These are phyloP conservation scores for Gortyna flavago DNA, from an alignment of 2,888 invertebrate genomes.

Conservation along the genomic window DNA sequence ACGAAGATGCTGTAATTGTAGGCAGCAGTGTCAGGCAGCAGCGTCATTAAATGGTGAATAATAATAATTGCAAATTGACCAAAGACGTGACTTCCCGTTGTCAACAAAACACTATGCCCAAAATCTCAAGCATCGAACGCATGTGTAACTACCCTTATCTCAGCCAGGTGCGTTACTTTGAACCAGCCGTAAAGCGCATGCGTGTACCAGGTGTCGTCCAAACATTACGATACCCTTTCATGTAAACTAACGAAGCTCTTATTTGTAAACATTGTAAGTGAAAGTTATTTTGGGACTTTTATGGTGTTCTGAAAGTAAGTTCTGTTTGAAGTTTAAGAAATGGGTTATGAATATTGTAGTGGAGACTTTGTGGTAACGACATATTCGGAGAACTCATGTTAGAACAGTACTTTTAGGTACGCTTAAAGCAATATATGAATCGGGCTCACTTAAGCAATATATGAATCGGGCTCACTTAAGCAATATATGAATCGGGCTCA, in stretches of 20 bases:
- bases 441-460: too few relatives aligned
- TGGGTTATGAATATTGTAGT: constrained; percentile 45
- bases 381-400: constrained; percentile 18
- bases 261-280: constrained; percentile 67
- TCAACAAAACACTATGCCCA: background rate
- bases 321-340: constrained; percentile 59
- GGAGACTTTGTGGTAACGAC: constrained; percentile 8
- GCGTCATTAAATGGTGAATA: background rate
- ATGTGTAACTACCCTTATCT: constrained; percentile 43
- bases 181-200: constrained; percentile 58
- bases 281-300: constrained; percentile 62
- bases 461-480: background rate
- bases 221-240: constrained; percentile 64
- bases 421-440: background rate
- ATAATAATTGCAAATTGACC: background rate
- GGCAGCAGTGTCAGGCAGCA: background rate
- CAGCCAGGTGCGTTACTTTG: constrained; percentile 56
- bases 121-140: background rate
- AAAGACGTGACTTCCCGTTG: background rate
- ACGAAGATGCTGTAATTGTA: background rate
- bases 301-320: constrained; percentile 49
- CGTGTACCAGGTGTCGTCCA: constrained; percentile 62
- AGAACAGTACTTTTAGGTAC: background rate
- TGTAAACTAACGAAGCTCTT: constrained; percentile 58
- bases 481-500: background rate